phyloP scores from a whole-genome alignment of 92 coral and sea anemone genomes.

The Palythoa grandis region DNA sequence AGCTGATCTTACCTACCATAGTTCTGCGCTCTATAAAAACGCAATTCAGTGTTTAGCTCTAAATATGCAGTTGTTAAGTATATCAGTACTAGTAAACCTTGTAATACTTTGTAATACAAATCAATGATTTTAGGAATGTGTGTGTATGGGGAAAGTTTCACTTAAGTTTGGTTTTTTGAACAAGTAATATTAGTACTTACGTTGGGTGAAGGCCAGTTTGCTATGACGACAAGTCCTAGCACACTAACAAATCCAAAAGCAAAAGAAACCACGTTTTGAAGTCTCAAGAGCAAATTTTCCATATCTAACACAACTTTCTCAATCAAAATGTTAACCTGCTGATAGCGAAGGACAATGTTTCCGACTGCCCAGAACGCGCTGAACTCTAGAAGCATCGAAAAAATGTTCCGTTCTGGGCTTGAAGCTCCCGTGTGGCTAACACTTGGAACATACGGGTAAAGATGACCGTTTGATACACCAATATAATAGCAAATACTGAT shows the following conservation, averaged over 20 bases:
- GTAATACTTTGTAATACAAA: not conserved
- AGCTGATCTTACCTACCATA: too few relatives aligned
- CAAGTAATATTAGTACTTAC: slow-evolving; percentile 29
- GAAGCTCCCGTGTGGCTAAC: slow-evolving; percentile 63
- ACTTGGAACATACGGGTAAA: slow-evolving; percentile 65
- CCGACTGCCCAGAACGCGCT: slow-evolving; percentile 46
- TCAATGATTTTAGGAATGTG: not conserved
- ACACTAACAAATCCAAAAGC: slow-evolving; percentile 43
- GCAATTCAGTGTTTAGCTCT: not conserved
- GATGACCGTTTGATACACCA: slow-evolving; percentile 54
- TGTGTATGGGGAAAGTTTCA: not conserved
- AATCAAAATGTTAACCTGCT: slow-evolving; percentile 43
- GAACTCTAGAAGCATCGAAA: slow-evolving; percentile 54
- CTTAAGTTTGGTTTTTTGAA: not conserved
- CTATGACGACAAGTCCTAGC: slow-evolving; percentile 51
- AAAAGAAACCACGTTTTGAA: slow-evolving; percentile 37
- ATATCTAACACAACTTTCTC: slow-evolving; percentile 11
- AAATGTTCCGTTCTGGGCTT: slow-evolving; percentile 59
- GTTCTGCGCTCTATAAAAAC: not conserved
- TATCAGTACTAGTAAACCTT: not conserved
- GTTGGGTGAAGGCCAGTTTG: slow-evolving; percentile 59
- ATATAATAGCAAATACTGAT: slow-evolving; percentile 53
- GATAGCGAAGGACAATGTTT: slow-evolving; percentile 50
- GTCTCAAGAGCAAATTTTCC: slow-evolving; percentile 30
- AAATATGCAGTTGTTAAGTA: not conserved